Base-by-base conservation (phyloP, 2,113 vertebrate species). In the Eurypyga helias region DNA sequence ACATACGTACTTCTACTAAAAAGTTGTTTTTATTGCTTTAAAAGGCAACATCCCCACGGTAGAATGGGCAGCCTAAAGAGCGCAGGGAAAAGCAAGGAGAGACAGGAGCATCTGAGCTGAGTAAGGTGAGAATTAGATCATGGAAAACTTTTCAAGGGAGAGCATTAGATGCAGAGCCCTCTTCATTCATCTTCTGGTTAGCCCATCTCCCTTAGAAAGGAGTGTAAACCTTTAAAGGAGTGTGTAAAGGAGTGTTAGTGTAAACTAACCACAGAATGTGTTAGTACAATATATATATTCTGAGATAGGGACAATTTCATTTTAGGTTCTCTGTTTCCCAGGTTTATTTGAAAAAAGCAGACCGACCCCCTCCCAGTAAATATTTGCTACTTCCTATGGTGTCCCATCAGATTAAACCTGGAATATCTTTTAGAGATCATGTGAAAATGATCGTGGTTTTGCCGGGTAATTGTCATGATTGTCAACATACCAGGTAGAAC, bases 361-460 rank as follows among this genome's bases (percentile, higher is more conserved):
- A 76, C 29, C 26, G 15, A 18, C 13, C 3, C 8, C 21, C 5
- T 66, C 20, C 10, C 41, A 48, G 69, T 66, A 90, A 89, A 26
- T 75, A 82, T 90, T 84, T 95, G 64, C 43, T 83, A n/a, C 43
- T 96, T 83, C 84, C 49, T 91, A 79, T 65, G 71, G 88, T 91
- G 46, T 81, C 76, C 26, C 34, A 34, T 66, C 64, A 70, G 65
- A 89, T 65, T 84, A 72, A 86, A 95, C 65, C 45, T 73, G 81
- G 69, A 83, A 43, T 94, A 76, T 84, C 24, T 87, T 89, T 78
- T 65, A 87, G 51, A 85, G 23, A 70, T 70, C 64, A 54, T n/a
- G 66, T 93, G 83, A 80, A 92, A 93, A 93, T 67, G 41, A 57
- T 70, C 89, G 62, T 96, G 1, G 61, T 93, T 96, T 96, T 18